A percentile compares a stretch with the other conserved stretches of the same genome.
These are phyloP conservation scores for Anomalospiza imberbis DNA, from an alignment of 2,797 vertebrate genomes.

Conservation along the genomic window DNA sequence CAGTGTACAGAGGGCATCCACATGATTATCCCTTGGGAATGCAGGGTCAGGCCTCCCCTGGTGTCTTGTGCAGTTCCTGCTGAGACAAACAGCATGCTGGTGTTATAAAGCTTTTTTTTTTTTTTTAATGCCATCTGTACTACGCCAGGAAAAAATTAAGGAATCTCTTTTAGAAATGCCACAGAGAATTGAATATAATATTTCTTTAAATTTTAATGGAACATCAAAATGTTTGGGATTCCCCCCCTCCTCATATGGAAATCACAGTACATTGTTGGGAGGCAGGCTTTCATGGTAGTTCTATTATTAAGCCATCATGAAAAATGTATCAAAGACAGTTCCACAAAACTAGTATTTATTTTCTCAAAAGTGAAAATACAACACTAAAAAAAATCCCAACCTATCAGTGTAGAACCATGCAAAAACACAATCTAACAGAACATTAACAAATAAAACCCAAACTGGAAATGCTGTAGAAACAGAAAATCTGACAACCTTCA, in stretches of 20 bases:
- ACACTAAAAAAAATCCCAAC: neutral
- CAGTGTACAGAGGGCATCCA: neutral
- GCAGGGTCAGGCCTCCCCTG: neutral
- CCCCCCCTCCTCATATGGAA: neutral
- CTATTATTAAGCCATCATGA: constrained; percentile 52
- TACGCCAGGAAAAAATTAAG: neutral
- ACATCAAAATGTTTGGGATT: constrained; percentile 32
- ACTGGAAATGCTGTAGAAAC: neutral
- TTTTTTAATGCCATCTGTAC: neutral
- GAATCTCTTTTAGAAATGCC: neutral
- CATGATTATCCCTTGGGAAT: accelerated
- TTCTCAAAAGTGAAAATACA: constrained; percentile 32
- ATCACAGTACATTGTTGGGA: neutral
- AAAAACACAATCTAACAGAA: neutral
- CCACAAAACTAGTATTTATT: constrained; percentile 55
- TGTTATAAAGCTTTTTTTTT: neutral
- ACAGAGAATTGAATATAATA: neutral
- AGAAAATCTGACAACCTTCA: neutral
- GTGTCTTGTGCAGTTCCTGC: neutral
- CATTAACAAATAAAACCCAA: neutral
- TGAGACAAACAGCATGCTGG: neutral
- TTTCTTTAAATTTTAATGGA: constrained; percentile 58
- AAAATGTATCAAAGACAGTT: constrained; percentile 58
- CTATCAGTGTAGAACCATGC: neutral
- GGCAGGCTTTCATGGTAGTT: neutral